A percentile compares a stretch with the other conserved stretches of the same genome.
Evolutionary conservation across 1,140 invertebrate genomes (phyloP).

Genomic region (Pararge aegeria): DNA sequence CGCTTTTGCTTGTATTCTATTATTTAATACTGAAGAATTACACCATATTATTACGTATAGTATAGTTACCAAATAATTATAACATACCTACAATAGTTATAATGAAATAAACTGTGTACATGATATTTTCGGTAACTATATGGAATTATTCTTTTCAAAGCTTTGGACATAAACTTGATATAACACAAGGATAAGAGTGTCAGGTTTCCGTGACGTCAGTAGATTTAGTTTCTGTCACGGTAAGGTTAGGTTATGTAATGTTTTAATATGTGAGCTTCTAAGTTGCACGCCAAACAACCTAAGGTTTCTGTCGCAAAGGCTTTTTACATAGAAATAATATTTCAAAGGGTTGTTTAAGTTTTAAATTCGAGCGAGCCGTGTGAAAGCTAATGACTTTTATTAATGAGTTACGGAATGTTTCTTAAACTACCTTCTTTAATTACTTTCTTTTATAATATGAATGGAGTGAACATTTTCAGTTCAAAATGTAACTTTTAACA

Average conservation of each 20-base stretch:
- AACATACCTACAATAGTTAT: neutral
- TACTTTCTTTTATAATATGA: too few species aligned
- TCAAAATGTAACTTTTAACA: too few species aligned
- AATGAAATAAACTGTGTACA: neutral
- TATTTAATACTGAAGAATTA: neutral
- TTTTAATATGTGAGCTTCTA: conserved; percentile 6
- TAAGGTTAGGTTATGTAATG: conserved; percentile 69
- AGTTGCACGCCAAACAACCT: neutral
- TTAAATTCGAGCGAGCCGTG: neutral
- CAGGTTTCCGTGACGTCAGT: conserved; percentile 29
- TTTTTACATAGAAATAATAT: neutral
- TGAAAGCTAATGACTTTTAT: neutral
- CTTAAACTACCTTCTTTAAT: neutral
- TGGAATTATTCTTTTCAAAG: conserved; percentile 5
- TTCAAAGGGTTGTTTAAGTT: neutral
- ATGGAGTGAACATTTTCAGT: too few species aligned
- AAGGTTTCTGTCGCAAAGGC: neutral
- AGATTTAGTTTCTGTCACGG: conserved; percentile 28
- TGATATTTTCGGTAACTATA: too few species aligned
- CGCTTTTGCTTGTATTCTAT: neutral
- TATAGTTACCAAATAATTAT: neutral
- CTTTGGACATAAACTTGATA: conserved; percentile 9
- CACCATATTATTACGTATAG: too few species aligned
- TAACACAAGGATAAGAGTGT: neutral
- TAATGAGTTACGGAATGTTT: neutral